phyloP scores from a whole-genome alignment of 2,888 invertebrate genomes.

The Drosophila helvetica region DNA sequence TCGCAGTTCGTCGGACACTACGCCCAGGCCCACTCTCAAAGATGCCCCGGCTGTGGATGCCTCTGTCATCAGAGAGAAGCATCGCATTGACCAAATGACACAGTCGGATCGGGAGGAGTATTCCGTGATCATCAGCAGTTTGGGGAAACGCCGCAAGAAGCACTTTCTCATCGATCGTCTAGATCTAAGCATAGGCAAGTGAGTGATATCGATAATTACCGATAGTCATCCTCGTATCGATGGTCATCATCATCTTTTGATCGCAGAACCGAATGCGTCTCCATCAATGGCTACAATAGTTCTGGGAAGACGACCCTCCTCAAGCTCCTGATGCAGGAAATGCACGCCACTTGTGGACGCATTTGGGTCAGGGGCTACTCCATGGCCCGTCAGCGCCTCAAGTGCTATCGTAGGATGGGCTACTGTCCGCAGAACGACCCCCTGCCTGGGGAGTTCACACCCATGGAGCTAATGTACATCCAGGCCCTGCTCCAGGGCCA shows the following conservation, averaged over 20 bases:
- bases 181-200: constrained; percentile 54
- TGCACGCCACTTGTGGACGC: constrained; percentile 34
- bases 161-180: constrained; percentile 39
- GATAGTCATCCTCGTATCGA: neutral
- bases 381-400: constrained; percentile 19
- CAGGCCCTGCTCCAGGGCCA: constrained; percentile 55
- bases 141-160: constrained; percentile 38
- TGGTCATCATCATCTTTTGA: neutral
- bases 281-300: constrained; percentile 54
- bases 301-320: constrained; percentile 57
- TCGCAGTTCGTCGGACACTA: constrained; percentile 6
- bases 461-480: constrained; percentile 51
- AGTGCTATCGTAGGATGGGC: constrained; percentile 53
- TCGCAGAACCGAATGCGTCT: constrained; percentile 60
- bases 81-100: constrained; percentile 21
- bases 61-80: constrained; percentile 38
- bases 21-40: neutral
- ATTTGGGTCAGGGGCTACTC: constrained; percentile 53
- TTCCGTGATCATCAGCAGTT: constrained; percentile 29
- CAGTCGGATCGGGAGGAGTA: constrained; percentile 10
- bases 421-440: constrained; percentile 53
- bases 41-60: constrained; percentile 25
- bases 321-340: constrained; percentile 48
- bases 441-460: constrained; percentile 48
- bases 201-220: constrained; percentile 10